Base-by-base conservation (phyloP, 2,113 vertebrate genomes). In the Scytalopus superciliaris region DNA sequence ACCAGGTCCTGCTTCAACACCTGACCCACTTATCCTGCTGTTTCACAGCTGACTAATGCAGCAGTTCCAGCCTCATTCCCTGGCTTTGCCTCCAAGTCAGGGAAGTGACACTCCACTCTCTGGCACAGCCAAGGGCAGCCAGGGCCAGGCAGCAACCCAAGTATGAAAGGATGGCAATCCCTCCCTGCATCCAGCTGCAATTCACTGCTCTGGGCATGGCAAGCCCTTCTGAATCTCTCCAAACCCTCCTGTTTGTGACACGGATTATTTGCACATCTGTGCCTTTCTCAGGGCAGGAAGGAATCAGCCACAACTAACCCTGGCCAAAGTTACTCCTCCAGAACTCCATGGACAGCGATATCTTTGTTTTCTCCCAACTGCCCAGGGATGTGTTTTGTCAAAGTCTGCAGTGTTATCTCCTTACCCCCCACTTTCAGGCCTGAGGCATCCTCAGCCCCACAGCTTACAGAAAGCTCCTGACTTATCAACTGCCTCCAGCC, bases 401-500 rank as follows among this genome's bases (percentile, higher is more conserved):
- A 39, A 52, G 50, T 62, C 3, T 23, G 35, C 14, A 55, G 45
- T 3, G 2, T 42, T 83, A 37, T 45, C 75, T 84, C 63, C 39
- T 53, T 5, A 18, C 2, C 13, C 72, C 56, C 25, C 44, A 37
- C 17, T 53, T 40, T 12, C 49, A 10, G 30, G 31, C 19, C 35
- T 33, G 15, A 70, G 89, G 73, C 18, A 14, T 45, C 47, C 81
- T 86, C 77, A 44, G 85, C 28, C 55, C 42, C 1, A 1, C 2
- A 49, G 56, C 60, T 89, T 37, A 45, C 53, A 85, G 17, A 73
- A 62, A 88, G 23, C 40, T 91, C 79, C 28, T 4, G 67, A 67
- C 42, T 96, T 97, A 97, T 97, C 95, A 86, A 17, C 33, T 5
- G 21, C 11, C 35, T 86, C 39, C 96, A 97, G 94, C 50, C 76